Base-by-base conservation (phyloP, 2,888 invertebrate species). In the Petrolisthes manimaculis region DNA sequence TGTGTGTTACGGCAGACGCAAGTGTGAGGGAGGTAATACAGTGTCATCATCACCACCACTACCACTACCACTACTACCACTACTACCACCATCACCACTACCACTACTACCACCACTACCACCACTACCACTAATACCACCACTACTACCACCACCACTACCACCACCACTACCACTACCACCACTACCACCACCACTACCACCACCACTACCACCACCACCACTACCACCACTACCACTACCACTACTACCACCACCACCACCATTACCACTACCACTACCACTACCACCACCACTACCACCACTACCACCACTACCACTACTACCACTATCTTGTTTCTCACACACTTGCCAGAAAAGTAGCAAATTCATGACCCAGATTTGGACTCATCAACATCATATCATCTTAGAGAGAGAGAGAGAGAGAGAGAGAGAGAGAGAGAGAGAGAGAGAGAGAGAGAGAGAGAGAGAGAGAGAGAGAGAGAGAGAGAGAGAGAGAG, bases 161-260 rank as follows among this genome's bases (percentile, higher is more conserved):
- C n/a, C n/a, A n/a, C n/a, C n/a, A n/a, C n/a, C n/a, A n/a, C 37
- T 24, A 74, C 21, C 74, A 74, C 18, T 74, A 24, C 21, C 8
- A 24, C n/a, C 4, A 51, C n/a, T 37, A 74, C 37, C 37, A 37
- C 4, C 75, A 8, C 21, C 37, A 18, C 2, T 75, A 37, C 51
- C 75, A 75, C 37, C 75, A 74, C 53, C 78, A 55, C 53, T 21
- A 79, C 55, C 79, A 75, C 21, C 75, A 55, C n/a, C 79, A 79
- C 14, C n/a, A 80, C 3, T 24, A 56, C 61, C 55, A 77, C 37
- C 77, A 5, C n/a, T 14, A 77, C 69, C 14, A 5, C 8, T 6
- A 4, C 69, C 14, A 0, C 69, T 5, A 18, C 12, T 21, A 5
- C 69, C 0, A 69, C 8, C 69, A n/a, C n/a, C n/a, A n/a, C 12